Percentiles rank a stretch among this genome's conserved stretches.
These are phyloP conservation scores for Capreolus pygargus DNA, from an alignment of 2,113 vertebrate genomes.

Conservation along the genomic window DNA sequence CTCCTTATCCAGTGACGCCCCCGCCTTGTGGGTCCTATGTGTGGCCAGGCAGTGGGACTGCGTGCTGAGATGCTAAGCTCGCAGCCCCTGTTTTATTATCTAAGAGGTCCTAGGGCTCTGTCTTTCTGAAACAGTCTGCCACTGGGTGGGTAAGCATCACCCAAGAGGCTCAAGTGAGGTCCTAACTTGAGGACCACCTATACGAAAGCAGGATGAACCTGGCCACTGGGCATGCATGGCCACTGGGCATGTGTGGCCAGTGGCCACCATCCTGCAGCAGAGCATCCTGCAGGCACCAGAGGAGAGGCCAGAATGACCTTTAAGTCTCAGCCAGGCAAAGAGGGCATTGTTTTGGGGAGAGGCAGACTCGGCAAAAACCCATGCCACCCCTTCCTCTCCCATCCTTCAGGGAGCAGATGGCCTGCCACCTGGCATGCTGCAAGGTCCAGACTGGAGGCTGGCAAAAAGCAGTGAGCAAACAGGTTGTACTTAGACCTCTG, in stretches of 20 bases:
- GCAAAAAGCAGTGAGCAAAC: background rate
- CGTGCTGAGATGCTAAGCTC: rapidly evolving
- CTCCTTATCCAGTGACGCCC: background rate
- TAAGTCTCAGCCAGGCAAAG: background rate
- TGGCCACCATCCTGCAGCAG: rapidly evolving
- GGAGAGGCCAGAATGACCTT: background rate
- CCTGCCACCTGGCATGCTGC: background rate
- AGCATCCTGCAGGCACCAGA: background rate
- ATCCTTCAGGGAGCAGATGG: background rate
- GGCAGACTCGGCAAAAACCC: background rate
- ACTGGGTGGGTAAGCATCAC: background rate
- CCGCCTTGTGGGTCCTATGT: background rate
- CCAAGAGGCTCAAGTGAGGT: background rate
- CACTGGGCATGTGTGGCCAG: rapidly evolving
- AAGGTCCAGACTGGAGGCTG: background rate
- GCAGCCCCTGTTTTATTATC: background rate
- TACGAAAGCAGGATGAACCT: too few relatives aligned
- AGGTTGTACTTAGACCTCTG: background rate
- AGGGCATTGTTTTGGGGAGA: background rate
- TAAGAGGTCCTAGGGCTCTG: background rate
- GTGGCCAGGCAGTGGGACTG: background rate
- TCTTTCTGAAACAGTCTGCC: background rate
- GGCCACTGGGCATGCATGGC: rapidly evolving
- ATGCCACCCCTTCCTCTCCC: rapidly evolving
- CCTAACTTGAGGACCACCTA: background rate